Conservation (phyloP, 2,888 invertebrate species). For the Parnassius smintheus region DNA sequence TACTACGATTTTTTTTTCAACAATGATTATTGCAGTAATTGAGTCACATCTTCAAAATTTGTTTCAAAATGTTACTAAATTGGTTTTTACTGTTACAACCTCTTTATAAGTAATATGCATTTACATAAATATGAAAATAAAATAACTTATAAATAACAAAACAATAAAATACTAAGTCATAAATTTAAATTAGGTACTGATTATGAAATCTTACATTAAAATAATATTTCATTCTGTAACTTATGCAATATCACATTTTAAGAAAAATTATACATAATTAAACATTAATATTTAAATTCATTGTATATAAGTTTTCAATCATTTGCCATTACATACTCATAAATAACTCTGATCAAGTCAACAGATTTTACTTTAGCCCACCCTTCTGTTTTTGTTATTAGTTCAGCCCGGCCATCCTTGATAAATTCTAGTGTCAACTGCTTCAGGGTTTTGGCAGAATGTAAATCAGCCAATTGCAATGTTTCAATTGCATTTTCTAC, state of each 20-base stretch:
- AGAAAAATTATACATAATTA: background rate
- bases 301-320: slow-evolving; percentile 39
- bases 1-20: too few relatives aligned
- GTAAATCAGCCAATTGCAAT: slow-evolving; percentile 65
- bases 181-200: too few relatives aligned
- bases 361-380: slow-evolving; percentile 69
- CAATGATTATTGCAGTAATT: too few relatives aligned
- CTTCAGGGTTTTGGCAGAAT: slow-evolving; percentile 63
- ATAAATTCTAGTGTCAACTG: slow-evolving; percentile 67
- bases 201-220: too few relatives aligned
- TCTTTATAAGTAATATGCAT: too few relatives aligned
- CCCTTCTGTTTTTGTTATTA: slow-evolving; percentile 68
- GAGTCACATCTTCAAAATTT: too few relatives aligned
- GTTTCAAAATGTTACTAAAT: too few relatives aligned
- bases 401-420: slow-evolving; percentile 68
- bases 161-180: too few relatives aligned
- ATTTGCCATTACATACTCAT: slow-evolving; percentile 69
- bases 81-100: too few relatives aligned
- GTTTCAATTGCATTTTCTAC: slow-evolving; percentile 73
- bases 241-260: background rate
- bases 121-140: too few relatives aligned
- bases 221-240: too few relatives aligned
- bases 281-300: background rate
- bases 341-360: slow-evolving; percentile 66
- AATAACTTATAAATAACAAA: too few relatives aligned